Evolutionary conservation across 2,113 vertebrate genomes (phyloP).

Genomic region (Columba janthina): DNA sequence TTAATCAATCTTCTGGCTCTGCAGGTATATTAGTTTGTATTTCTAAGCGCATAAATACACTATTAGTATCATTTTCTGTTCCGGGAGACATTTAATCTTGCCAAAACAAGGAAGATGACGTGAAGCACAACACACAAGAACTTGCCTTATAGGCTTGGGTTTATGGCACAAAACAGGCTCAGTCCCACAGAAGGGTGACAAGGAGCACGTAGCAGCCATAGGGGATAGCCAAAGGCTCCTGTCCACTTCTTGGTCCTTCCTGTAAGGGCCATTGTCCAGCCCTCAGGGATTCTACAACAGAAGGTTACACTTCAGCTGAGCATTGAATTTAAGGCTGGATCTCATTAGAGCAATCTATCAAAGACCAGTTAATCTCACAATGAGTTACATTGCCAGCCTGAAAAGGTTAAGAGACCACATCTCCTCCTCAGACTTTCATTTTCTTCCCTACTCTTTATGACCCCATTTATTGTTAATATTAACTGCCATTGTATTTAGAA

Average conservation of each 20-base stretch:
- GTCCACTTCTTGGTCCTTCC: background rate
- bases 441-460: background rate
- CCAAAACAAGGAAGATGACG: background rate
- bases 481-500: background rate
- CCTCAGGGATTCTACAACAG: background rate
- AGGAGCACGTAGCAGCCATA: background rate
- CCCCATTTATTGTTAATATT: background rate
- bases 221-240: background rate
- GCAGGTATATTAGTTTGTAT: background rate
- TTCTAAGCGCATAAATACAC: background rate
- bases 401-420: background rate
- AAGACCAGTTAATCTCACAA: background rate
- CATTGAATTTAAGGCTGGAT: background rate
- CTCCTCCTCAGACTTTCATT: background rate
- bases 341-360: background rate
- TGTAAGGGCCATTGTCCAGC: background rate
- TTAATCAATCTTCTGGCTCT: background rate
- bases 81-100: background rate
- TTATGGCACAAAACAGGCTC: background rate
- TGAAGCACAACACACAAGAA: background rate
- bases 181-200: fast-evolving
- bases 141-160: background rate
- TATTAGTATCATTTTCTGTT: background rate
- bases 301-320: background rate
- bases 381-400: background rate